These are phyloP conservation scores for Hirtodrosophila histrioides DNA, from an alignment of 2,888 invertebrate genomes.

Conservation along the genomic window DNA sequence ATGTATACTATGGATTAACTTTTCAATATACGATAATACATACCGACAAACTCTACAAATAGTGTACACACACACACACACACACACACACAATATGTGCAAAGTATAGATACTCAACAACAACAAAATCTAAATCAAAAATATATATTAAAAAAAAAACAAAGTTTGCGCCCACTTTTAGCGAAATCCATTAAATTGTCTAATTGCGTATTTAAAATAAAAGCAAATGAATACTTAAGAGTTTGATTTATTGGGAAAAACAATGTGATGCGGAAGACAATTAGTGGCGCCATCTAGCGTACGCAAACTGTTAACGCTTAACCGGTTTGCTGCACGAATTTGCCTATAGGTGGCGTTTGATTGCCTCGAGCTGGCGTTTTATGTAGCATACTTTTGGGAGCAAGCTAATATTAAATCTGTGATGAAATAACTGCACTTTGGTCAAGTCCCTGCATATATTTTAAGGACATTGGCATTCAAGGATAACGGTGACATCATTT, in stretches of 20 bases:
- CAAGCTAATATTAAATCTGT: not conserved
- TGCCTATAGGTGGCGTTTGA: not conserved
- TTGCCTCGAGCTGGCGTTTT: not conserved
- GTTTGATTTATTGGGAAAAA: conserved; percentile 10
- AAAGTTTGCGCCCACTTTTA: conserved; percentile 52
- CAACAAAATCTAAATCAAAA: conserved; percentile 16
- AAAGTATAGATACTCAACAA: conserved; percentile 49
- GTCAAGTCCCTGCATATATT: too few species aligned
- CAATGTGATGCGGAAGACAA: not conserved
- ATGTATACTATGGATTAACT: conserved; percentile 78
- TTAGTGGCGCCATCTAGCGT: conserved; percentile 24
- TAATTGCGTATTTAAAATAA: conserved; percentile 48
- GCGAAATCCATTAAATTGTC: conserved; percentile 59
- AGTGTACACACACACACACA: conserved; percentile 37
- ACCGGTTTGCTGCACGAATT: too few species aligned
- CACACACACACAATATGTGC: conserved; percentile 33
- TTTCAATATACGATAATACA: conserved; percentile 51
- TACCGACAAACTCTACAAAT: conserved; percentile 51
- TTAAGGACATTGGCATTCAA: too few species aligned
- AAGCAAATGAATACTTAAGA: conserved; percentile 1
- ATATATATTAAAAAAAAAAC: conserved; percentile 15
- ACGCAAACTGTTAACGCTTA: not conserved
- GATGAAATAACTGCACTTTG: too few species aligned
- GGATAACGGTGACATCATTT: too few species aligned
- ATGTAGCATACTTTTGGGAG: conserved; percentile 11